Conservation (phyloP, 2,113 vertebrate genomes). For the Nematolebias whitei region DNA sequence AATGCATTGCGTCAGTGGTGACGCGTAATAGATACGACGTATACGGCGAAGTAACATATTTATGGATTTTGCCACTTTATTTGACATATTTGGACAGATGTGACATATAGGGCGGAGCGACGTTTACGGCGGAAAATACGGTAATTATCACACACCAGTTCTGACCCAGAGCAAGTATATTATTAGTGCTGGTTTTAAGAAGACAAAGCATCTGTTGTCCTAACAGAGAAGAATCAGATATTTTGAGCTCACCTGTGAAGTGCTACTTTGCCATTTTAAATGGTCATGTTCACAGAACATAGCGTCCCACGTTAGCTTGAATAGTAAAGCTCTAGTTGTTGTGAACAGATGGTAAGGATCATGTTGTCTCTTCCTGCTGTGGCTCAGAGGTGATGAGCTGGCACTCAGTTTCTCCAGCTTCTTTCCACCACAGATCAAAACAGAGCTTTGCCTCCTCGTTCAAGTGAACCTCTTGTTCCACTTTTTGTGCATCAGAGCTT, state of each 20-base stretch:
- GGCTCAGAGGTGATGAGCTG: constrained; percentile 55
- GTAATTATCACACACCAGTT: not conserved
- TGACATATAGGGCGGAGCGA: too few relatives aligned
- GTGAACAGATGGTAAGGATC: constrained; percentile 59
- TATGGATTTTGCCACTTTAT: too few relatives aligned
- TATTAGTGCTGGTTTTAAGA: not conserved
- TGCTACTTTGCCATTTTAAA: constrained; percentile 42
- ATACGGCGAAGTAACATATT: too few relatives aligned
- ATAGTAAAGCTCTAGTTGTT: constrained; percentile 4
- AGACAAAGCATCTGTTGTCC: constrained; percentile 35
- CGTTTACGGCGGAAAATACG: too few relatives aligned
- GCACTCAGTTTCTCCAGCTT: constrained; percentile 42
- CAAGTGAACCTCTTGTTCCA: constrained; percentile 41
- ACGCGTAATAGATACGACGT: too few relatives aligned
- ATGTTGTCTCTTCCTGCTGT: constrained; percentile 36
- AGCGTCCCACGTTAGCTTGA: constrained; percentile 11
- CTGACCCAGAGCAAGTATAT: not conserved
- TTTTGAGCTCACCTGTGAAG: constrained; percentile 51
- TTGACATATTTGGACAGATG: too few relatives aligned
- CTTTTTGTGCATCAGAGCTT: constrained; percentile 39
- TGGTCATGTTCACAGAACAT: constrained; percentile 34
- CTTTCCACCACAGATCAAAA: constrained; percentile 36
- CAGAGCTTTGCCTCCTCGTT: constrained; percentile 13
- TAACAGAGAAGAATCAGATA: too few relatives aligned
- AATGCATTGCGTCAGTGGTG: too few relatives aligned